Evolutionary conservation across 2,888 invertebrate genomes (phyloP), one percentile per base, ranked within the genome.

Genomic region (Petrolisthes manimaculis): DNA sequence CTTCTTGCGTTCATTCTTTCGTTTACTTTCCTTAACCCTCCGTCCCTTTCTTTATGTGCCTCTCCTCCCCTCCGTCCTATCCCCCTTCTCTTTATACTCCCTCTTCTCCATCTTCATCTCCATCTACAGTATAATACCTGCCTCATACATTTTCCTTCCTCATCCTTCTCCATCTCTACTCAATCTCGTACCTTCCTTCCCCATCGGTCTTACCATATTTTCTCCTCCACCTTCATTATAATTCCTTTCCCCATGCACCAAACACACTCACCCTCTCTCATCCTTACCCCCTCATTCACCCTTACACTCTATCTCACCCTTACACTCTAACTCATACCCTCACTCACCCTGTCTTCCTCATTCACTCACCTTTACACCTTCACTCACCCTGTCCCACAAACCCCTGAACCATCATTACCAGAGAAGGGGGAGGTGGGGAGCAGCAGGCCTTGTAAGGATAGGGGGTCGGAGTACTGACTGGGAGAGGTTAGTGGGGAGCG

Each of bases 341-440:
- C n/a, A n/a, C n/a, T n/a, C n/a, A n/a, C n/a, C n/a, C n/a, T n/a
- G n/a, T n/a, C n/a, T n/a, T n/a, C n/a, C n/a, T n/a, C n/a, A n/a
- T n/a, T n/a, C n/a, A n/a, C n/a, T n/a, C n/a, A n/a, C n/a, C n/a
- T n/a, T n/a, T n/a, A n/a, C n/a, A n/a, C n/a, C n/a, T n/a, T n/a
- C n/a, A n/a, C n/a, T n/a, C n/a, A n/a, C n/a, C n/a, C n/a, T n/a
- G n/a, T n/a, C n/a, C n/a, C n/a, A n/a, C n/a, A n/a, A n/a, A n/a
- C n/a, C n/a, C n/a, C n/a, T n/a, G n/a, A 14, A 61, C n/a, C 18
- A 78, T 54, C 78, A 78, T 78, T 78, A 18, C 21, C 78, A 53
- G 54, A 54, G 78, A 53, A 54, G 78, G 54, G 54, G 78, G 78
- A 78, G 78, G 78, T 78, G 54, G 54, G 54, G 78, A 54, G 54